Conservation (phyloP, 2,888 invertebrate species). For the Rotaria macrura region DNA sequence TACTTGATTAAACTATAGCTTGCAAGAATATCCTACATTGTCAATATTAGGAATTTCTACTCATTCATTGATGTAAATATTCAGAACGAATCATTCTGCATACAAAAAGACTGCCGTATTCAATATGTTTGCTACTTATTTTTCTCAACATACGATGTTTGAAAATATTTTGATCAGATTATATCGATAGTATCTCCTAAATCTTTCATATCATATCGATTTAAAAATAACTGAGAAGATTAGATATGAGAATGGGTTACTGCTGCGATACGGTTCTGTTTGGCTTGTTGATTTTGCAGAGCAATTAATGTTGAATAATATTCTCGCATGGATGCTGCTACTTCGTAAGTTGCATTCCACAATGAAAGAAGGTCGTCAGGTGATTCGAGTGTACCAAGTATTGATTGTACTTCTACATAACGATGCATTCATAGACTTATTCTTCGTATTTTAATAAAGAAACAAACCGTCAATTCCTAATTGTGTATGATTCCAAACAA, state of each 20-base stretch:
- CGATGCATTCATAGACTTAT: background rate
- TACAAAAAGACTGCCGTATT: too few species aligned
- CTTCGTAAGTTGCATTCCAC: conserved; percentile 6
- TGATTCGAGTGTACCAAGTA: background rate
- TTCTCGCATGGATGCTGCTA: background rate
- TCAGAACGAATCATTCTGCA: too few species aligned
- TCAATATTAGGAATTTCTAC: too few species aligned
- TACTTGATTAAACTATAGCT: too few species aligned
- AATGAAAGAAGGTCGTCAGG: background rate
- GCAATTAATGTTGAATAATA: background rate
- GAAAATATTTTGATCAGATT: background rate
- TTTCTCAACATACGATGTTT: background rate
- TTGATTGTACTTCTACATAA: background rate
- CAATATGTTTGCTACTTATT: background rate
- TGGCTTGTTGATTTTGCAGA: conserved; percentile 16
- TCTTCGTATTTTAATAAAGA: background rate
- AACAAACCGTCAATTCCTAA: background rate
- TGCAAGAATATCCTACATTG: too few species aligned
- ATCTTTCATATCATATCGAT: background rate
- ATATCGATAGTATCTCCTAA: background rate
- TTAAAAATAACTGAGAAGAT: background rate
- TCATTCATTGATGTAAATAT: too few species aligned
- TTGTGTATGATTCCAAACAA: background rate
- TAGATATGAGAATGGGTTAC: conserved; percentile 8
- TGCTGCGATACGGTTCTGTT: conserved; percentile 13